Evolutionary conservation across 2,797 vertebrate genomes (phyloP).

Genomic region (Pygocentrus nattereri): DNA sequence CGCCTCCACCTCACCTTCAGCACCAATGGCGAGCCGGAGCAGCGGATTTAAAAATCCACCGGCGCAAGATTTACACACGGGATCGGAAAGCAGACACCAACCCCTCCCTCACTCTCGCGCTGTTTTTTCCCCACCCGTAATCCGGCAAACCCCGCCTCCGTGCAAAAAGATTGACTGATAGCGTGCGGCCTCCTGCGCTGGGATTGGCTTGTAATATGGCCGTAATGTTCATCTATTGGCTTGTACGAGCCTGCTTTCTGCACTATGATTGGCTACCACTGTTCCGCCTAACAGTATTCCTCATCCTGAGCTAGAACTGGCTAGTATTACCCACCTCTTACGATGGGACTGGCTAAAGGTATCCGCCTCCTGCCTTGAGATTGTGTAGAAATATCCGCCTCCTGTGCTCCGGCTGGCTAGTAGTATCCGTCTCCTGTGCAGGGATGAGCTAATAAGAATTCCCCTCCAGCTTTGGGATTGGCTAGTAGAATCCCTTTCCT

Average conservation of each 20-base stretch:
- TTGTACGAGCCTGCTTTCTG: too few species aligned
- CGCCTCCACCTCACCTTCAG: background rate
- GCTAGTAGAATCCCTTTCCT: background rate
- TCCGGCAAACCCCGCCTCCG: background rate
- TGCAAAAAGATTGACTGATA: background rate
- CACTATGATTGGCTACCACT: too few species aligned
- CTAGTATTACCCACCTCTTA: background rate
- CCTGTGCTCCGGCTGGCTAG: background rate
- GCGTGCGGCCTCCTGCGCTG: too few species aligned
- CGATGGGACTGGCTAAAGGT: background rate
- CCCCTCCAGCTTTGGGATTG: background rate
- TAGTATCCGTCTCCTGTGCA: background rate
- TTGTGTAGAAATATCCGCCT: background rate
- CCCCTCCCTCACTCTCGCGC: conserved; percentile 28
- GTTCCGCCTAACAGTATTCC: too few species aligned
- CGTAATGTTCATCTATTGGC: too few species aligned
- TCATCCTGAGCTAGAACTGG: too few species aligned
- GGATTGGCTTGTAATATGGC: too few species aligned
- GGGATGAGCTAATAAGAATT: background rate
- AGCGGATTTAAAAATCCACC: conserved; percentile 55
- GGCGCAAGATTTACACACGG: conserved; percentile 59
- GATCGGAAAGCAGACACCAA: conserved; percentile 54
- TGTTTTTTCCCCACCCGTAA: background rate
- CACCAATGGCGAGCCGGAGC: conserved; percentile 63
- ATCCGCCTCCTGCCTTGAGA: background rate